phyloP scores from a whole-genome alignment of 2,113 vertebrate species.

The Vidua chalybeata region DNA sequence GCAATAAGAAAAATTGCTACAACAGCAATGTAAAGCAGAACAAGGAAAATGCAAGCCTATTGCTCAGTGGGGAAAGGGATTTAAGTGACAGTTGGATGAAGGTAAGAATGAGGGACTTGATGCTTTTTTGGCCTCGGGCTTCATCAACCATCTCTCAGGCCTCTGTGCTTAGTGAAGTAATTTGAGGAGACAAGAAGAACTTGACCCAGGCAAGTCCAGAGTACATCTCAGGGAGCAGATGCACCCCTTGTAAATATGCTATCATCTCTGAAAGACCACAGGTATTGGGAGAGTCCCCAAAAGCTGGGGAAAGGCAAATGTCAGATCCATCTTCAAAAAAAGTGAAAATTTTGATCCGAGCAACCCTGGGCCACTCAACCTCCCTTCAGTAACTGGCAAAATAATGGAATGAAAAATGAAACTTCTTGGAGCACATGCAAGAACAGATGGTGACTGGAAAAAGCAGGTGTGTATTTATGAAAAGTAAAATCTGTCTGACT shows the following conservation, averaged over 20 bases:
- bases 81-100: background rate
- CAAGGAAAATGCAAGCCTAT: background rate
- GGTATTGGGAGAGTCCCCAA: background rate
- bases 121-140: background rate
- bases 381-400: background rate
- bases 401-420: background rate
- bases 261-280: background rate
- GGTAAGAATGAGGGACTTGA: background rate
- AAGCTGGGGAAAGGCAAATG: background rate
- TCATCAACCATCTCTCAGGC: background rate
- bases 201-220: background rate
- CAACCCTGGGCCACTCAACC: background rate
- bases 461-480: background rate
- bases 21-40: background rate
- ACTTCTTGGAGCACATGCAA: background rate
- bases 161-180: background rate
- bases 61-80: background rate
- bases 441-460: background rate
- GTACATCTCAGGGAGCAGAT: background rate
- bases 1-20: background rate
- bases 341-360: background rate
- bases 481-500: background rate
- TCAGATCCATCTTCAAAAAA: background rate
- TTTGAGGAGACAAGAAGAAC: fast-evolving
- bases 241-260: background rate